These are phyloP conservation scores for Gorsachius goisagi DNA, from an alignment of 2,113 vertebrate species.

Conservation along the genomic window DNA sequence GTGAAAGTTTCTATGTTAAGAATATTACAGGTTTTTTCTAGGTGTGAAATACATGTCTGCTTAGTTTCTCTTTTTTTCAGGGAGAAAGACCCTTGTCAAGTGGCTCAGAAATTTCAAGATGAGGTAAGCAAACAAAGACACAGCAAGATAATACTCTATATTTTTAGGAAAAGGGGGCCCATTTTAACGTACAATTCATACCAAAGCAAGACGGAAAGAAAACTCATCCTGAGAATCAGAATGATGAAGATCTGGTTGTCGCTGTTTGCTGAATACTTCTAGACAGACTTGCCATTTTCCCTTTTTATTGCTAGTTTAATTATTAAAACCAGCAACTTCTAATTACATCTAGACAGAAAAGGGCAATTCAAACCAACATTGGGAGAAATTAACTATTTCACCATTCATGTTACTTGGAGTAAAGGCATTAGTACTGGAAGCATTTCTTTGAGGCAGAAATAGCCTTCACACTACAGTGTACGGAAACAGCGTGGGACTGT, in stretches of 20 bases:
- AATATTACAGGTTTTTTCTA: not conserved
- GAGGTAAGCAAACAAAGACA: not conserved
- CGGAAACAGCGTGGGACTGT: not conserved
- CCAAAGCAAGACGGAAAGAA: not conserved
- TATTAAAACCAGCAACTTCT: not conserved
- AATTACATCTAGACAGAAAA: not conserved
- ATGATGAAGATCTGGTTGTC: not conserved
- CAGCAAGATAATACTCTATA: not conserved
- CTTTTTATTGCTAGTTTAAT: not conserved
- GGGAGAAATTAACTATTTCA: not conserved
- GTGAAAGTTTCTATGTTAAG: not conserved
- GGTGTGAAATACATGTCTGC: not conserved
- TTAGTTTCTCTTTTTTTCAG: not conserved
- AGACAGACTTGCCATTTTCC: not conserved
- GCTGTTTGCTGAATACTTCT: not conserved
- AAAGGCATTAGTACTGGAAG: not conserved
- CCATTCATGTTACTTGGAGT: not conserved
- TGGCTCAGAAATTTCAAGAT: not conserved
- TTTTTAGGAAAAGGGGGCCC: not conserved
- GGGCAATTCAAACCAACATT: not conserved
- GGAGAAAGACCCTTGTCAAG: not conserved
- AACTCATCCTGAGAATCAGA: not conserved
- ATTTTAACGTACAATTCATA: not conserved
- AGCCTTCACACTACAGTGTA: not conserved
- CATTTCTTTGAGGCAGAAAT: not conserved